These are phyloP conservation scores for Calephelis virginiensis DNA, from an alignment of 1,140 invertebrate genomes.

Conservation along the genomic window DNA sequence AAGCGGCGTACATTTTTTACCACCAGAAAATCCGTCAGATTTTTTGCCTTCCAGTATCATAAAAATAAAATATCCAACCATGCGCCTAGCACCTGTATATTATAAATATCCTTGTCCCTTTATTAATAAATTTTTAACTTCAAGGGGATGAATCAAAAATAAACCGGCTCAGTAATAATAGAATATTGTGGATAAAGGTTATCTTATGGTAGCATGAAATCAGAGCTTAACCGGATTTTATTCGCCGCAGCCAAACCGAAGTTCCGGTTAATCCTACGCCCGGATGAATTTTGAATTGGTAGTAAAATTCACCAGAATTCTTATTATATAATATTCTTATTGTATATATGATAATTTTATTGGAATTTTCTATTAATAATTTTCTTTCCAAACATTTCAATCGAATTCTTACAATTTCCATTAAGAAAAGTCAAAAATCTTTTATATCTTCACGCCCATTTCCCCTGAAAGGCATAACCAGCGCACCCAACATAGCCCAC, in stretches of 20 bases:
- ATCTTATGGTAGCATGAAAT: constrained; percentile 21
- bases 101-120: no score
- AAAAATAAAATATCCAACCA: no score
- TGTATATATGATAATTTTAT: constrained; percentile 3
- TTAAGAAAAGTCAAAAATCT: no score
- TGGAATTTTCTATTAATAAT: not conserved
- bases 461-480: no score
- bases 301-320: not conserved
- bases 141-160: not conserved
- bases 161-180: constrained; percentile 4
- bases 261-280: constrained; percentile 30
- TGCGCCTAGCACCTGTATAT: no score
- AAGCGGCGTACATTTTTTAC: no score
- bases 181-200: constrained; percentile 14
- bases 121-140: no score
- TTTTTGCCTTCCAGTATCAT: no score
- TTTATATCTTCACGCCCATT: no score
- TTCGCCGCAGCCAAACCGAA: constrained; percentile 32
- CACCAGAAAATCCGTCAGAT: no score
- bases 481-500: no score
- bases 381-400: not conserved
- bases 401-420: no score
- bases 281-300: constrained; percentile 12
- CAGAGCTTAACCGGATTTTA: constrained; percentile 30
- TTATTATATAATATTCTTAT: not conserved